Conservation (phyloP, 2,888 invertebrate species). For the Oscheius onirici region DNA sequence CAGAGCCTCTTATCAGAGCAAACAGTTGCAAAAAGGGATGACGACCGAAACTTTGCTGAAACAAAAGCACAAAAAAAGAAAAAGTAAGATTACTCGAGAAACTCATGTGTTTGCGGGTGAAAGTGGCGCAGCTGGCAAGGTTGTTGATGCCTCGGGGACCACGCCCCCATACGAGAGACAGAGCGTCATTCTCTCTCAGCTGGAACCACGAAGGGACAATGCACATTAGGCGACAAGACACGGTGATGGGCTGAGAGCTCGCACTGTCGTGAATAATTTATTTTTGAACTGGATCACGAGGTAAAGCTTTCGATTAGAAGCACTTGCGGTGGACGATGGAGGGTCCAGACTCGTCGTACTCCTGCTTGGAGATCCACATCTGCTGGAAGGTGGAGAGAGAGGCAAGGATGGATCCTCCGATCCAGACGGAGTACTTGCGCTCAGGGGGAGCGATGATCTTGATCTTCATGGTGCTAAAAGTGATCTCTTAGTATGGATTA, state of each 20-base stretch:
- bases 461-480: conserved; percentile 77
- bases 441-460: conserved; percentile 78
- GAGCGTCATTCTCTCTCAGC: neutral
- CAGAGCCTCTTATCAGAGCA: conserved; percentile 23
- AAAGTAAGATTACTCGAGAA: neutral
- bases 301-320: conserved; percentile 44
- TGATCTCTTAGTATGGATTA: neutral
- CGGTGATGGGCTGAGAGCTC: no score
- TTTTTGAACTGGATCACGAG: neutral
- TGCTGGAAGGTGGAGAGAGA: conserved; percentile 89
- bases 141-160: conserved; percentile 18
- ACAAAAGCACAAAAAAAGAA: neutral
- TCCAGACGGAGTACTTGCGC: conserved; percentile 97
- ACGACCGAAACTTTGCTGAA: neutral
- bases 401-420: conserved; percentile 94
- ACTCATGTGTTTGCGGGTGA: neutral
- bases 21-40: conserved; percentile 21
- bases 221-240: neutral
- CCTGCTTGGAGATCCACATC: conserved; percentile 84
- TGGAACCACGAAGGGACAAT: conserved; percentile 1
- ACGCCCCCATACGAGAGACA: conserved; percentile 7
- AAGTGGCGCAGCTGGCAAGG: conserved; percentile 1
- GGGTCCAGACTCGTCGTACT: conserved; percentile 80
- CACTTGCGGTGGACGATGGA: conserved; percentile 64
- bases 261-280: neutral